Conservation (phyloP, 1,140 invertebrate genomes). For the Himalopsyche phryganea region DNA sequence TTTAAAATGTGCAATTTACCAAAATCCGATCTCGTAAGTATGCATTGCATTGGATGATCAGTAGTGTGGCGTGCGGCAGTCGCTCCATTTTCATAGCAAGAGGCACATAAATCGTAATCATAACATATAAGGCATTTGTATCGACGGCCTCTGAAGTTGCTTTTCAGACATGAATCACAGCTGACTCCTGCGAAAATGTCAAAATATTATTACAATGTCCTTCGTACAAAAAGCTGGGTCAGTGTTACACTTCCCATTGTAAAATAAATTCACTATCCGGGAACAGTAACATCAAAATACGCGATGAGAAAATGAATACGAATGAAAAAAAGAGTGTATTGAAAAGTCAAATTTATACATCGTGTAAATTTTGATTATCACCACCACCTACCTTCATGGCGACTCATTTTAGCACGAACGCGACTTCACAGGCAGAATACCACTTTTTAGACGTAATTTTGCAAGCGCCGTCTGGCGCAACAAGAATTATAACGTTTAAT, state of each 20-base stretch:
- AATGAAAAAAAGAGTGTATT: neutral
- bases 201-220: constrained; percentile 20
- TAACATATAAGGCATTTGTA: constrained; percentile 99
- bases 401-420: constrained; percentile 70
- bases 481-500: constrained; percentile 14
- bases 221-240: constrained; percentile 10
- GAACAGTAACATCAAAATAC: neutral
- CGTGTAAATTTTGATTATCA: constrained; percentile 55
- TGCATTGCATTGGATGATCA: constrained; percentile 98
- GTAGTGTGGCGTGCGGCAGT: constrained; percentile 89
- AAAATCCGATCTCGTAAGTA: constrained; percentile 93
- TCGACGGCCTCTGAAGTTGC: constrained; percentile 93
- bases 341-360: constrained; percentile 31
- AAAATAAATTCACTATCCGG: neutral
- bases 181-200: constrained; percentile 76
- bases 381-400: constrained; percentile 72
- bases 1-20: constrained; percentile 53
- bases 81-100: constrained; percentile 92
- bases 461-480: constrained; percentile 12
- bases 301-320: neutral
- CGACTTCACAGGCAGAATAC: constrained; percentile 44
- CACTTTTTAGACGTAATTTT: constrained; percentile 4
- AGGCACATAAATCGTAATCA: constrained; percentile 97
- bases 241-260: neutral
- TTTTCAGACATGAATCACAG: constrained; percentile 98